Evolutionary conservation across 2,113 vertebrate genomes (phyloP).

Genomic region (Oreochromis aureus): DNA sequence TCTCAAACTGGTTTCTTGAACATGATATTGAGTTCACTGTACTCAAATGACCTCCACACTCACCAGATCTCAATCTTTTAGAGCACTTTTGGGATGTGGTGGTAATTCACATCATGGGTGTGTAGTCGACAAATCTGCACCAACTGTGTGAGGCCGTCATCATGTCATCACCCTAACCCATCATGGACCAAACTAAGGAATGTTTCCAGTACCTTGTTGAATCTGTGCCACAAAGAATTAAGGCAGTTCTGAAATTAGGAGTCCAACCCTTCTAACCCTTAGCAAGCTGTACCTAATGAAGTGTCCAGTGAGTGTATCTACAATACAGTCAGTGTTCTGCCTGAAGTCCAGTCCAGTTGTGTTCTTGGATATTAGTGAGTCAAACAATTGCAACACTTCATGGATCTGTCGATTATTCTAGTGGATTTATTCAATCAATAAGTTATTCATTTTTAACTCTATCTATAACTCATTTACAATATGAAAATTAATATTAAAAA

Average conservation of each 20-base stretch:
- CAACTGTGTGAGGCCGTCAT: not conserved
- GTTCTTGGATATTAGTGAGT: not conserved
- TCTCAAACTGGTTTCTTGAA: not conserved
- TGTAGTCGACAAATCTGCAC: not conserved
- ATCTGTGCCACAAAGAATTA: not conserved
- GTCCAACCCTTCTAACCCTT: not conserved
- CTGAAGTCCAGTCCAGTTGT: not conserved
- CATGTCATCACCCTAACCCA: accelerated
- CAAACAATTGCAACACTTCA: not conserved
- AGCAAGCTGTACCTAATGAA: not conserved
- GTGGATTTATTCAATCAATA: not conserved
- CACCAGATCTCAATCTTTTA: not conserved
- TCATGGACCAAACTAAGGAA: not conserved
- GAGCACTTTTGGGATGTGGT: not conserved
- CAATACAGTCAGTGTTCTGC: not conserved
- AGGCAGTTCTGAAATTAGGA: not conserved
- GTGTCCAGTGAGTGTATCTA: not conserved
- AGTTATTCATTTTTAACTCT: not conserved
- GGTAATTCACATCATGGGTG: not conserved
- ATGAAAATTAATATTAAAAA: not conserved
- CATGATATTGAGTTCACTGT: not conserved
- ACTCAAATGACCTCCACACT: not conserved
- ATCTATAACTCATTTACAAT: not conserved
- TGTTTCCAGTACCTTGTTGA: not conserved
- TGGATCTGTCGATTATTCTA: not conserved